Evolutionary conservation across 2,113 vertebrate species (phyloP).

Genomic region (Rana temporaria): DNA sequence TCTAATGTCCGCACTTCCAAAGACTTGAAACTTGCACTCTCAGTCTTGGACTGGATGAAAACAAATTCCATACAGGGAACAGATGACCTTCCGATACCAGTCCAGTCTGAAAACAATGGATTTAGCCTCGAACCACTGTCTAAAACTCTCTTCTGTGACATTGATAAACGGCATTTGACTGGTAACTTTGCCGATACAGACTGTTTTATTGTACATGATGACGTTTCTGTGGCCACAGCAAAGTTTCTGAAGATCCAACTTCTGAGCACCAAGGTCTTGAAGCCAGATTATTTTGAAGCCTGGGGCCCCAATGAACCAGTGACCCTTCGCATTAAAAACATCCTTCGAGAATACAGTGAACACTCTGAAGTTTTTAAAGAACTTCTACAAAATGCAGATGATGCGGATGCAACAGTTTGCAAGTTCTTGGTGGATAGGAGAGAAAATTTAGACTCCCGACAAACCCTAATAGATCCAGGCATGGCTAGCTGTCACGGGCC

Average conservation of each 20-base stretch:
- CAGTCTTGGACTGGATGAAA: slow-evolving; percentile 81
- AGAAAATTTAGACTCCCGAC: slow-evolving; percentile 61
- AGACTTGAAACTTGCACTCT: slow-evolving; percentile 74
- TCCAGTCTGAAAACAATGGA: slow-evolving; percentile 59
- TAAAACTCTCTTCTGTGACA: slow-evolving; percentile 75
- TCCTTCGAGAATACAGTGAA: slow-evolving; percentile 82
- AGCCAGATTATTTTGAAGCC: slow-evolving; percentile 71
- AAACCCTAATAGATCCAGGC: slow-evolving; percentile 77
- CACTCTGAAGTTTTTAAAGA: slow-evolving; percentile 83
- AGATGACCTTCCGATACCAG: slow-evolving; percentile 67
- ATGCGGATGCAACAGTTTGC: slow-evolving; percentile 78
- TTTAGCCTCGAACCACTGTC: slow-evolving; percentile 71
- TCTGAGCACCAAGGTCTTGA: slow-evolving; percentile 77
- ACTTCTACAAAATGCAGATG: slow-evolving; percentile 86
- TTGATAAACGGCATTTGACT: slow-evolving; percentile 69
- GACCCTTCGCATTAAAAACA: slow-evolving; percentile 80
- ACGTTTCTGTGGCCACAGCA: slow-evolving; percentile 72
- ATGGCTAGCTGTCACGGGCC: slow-evolving; percentile 83
- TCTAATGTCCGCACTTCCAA: slow-evolving; percentile 60
- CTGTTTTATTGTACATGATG: slow-evolving; percentile 76
- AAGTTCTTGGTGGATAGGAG: slow-evolving; percentile 82
- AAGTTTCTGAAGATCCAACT: slow-evolving; percentile 72
- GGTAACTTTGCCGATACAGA: slow-evolving; percentile 66
- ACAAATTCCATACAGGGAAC: background rate
- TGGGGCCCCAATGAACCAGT: slow-evolving; percentile 82